These are phyloP conservation scores for Protophormia terraenovae DNA, from an alignment of 2,888 invertebrate species.

Conservation along the genomic window DNA sequence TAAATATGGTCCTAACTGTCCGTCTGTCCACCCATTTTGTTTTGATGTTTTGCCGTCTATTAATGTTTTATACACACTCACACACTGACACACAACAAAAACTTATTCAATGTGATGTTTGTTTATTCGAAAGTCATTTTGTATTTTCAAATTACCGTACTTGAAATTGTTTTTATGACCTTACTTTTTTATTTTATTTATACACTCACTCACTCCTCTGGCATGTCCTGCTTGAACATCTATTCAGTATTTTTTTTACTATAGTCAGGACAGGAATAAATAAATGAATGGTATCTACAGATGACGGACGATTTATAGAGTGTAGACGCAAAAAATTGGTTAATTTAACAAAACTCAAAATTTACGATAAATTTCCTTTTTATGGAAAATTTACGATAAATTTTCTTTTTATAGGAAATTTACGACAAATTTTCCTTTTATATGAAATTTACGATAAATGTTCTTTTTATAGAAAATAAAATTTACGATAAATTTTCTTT, in stretches of 20 bases:
- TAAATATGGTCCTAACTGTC: not conserved
- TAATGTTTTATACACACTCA: not conserved
- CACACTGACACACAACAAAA: not conserved
- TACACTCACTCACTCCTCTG: not conserved
- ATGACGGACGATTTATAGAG: not conserved
- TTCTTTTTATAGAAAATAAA: too few relatives aligned
- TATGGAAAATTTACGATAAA: too few relatives aligned
- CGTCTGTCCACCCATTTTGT: not conserved
- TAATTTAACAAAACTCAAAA: too few relatives aligned
- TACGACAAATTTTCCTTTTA: too few relatives aligned
- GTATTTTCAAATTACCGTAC: conserved; percentile 37
- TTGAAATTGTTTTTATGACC: conserved; percentile 48
- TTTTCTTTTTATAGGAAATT: too few relatives aligned
- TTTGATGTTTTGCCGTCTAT: not conserved
- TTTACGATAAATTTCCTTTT: too few relatives aligned
- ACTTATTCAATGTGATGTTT: not conserved
- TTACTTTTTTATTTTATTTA: not conserved
- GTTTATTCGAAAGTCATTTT: conserved; percentile 41
- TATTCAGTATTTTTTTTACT: not conserved
- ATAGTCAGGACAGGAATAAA: not conserved
- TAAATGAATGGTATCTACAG: not conserved
- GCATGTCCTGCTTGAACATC: not conserved
- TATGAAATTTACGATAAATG: too few relatives aligned
- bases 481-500: too few relatives aligned
- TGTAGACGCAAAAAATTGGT: too few relatives aligned